Evolutionary conservation across 2,888 invertebrate genomes (phyloP), one percentile per base, ranked within the genome.

Genomic region (Agrochola litura): DNA sequence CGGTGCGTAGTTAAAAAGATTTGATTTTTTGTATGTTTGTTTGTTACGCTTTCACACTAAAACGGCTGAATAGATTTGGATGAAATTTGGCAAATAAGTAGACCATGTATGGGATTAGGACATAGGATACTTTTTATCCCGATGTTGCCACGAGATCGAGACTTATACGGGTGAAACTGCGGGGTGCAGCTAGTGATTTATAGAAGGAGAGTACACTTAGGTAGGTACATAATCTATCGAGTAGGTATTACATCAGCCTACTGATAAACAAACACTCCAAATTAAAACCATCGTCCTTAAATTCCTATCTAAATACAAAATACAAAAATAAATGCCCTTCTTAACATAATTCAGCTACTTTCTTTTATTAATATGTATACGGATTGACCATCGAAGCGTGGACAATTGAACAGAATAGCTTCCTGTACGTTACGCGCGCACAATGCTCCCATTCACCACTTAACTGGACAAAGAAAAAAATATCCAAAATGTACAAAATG

Each of bases 321-420:
- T 52, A 63, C n/a, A 22, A 30, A 46, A 61, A 80, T 77, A 87
- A 80, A 79, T 85, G 73, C 83, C 83, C 83, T 87, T 84, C 43
- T 84, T 81, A 61, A 14, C 86, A 89, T 86, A 83, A 86, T 84
- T 83, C 88, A 82, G 81, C 87, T 84, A 92, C 90, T 91, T 92
- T 92, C 90, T 86, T 91, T 90, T 86, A 90, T 89, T 89, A 92
- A 92, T 90, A 88, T 77, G 88, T 89, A 91, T 92, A 91, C 88
- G 91, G 88, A 81, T 92, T 92, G 91, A 77, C 91, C 92, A 92
- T 86, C 91, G 88, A 91, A 89, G 90, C 95, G 90, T 92, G 88
- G 88, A 95, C 95, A 95, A 95, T 95, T 92, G 93, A 69, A 86
- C 92, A 92, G 92, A 91, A 95, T 95, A 92, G 92, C 94, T 96